A percentile compares a stretch with the other conserved stretches of the same genome.
Evolutionary conservation across 2,888 invertebrate genomes (phyloP).

Genomic region (Leptinotarsa haldemani): DNA sequence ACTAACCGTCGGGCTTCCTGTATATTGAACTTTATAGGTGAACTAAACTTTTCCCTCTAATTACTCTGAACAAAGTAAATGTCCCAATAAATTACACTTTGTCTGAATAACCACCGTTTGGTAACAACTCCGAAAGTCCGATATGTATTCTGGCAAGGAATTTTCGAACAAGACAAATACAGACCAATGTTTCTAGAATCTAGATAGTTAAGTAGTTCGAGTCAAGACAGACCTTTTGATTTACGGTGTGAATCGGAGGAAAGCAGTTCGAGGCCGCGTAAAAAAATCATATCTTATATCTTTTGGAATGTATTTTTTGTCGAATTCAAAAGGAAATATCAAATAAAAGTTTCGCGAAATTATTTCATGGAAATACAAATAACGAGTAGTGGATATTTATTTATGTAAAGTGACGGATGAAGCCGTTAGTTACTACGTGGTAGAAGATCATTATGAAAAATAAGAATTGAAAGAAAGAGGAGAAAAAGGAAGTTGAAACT

Average conservation of each 20-base stretch:
- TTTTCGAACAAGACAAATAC: slow-evolving; percentile 18
- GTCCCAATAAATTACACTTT: slow-evolving; percentile 12
- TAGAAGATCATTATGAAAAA: no score
- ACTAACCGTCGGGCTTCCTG: slow-evolving; percentile 15
- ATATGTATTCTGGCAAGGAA: neutral
- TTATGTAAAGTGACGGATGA: no score
- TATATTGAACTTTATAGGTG: slow-evolving; percentile 20
- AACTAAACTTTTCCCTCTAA: slow-evolving; percentile 12
- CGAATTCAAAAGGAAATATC: no score
- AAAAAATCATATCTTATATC: no score
- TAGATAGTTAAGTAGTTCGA: neutral
- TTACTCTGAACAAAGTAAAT: slow-evolving; percentile 7
- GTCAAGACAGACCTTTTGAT: neutral
- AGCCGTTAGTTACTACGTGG: no score
- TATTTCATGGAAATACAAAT: no score
- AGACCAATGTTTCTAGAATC: slow-evolving; percentile 6
- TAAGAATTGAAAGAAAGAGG: no score
- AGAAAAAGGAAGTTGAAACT: no score
- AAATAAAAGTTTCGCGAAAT: no score
- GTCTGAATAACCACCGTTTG: slow-evolving; percentile 8
- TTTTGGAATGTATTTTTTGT: no score
- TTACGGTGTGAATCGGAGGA: neutral
- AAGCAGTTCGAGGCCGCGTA: neutral
- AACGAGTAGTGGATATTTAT: no score
- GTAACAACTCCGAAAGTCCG: slow-evolving; percentile 3